Base-by-base conservation (phyloP, 2,888 invertebrate genomes). In the Chrysolina americana region DNA sequence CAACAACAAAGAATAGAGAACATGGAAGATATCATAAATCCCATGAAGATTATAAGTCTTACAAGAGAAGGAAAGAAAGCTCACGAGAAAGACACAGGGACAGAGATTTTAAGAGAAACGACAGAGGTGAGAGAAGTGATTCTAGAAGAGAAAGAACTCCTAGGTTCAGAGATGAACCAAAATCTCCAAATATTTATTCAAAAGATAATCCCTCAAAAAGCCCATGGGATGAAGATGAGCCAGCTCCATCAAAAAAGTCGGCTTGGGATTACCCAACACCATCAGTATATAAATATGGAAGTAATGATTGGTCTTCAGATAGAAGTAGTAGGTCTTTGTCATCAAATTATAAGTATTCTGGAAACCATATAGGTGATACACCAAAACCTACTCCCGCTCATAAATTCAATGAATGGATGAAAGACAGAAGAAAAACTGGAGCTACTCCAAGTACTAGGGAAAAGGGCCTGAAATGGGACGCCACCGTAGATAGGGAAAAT, bases 191-290 rank as follows among this genome's bases (percentile, higher is more conserved):
- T 88, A 91, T 91, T 13, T 89, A 89, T 82, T 88, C 91, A 1
- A 91, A 90, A 84, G 92, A 92, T 82, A 91, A 92, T 1, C 91
- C 93, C 0, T 91, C 91, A 64, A 93, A 91, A 84, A 92, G 93
- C 56, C 91, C 92, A n/a, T 94, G 94, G 94, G 94, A 94, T 81
- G 96, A 96, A 65, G 94, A 94, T 65, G 90, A 89, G 44, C 91
- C 90, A 48, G 89, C 89, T 6, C 90, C 91, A 1, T 86, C 90
- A 0, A 92, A 91, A 73, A 93, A 92, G 81, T 97, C 97, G 0
- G 92, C 93, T 68, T 98, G 98, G 98, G 98, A 98, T 88, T 93
- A 95, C 85, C 97, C 97, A 0, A 98, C 98, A 0, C 98, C 98
- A 0, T 90, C 91, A 80, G 89, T 91, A 0, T 90, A 89, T 79